Percentiles rank a stretch among this genome's conserved stretches.
phyloP scores from a whole-genome alignment of 2,797 vertebrate genomes.

The Smutsia temminckii region DNA sequence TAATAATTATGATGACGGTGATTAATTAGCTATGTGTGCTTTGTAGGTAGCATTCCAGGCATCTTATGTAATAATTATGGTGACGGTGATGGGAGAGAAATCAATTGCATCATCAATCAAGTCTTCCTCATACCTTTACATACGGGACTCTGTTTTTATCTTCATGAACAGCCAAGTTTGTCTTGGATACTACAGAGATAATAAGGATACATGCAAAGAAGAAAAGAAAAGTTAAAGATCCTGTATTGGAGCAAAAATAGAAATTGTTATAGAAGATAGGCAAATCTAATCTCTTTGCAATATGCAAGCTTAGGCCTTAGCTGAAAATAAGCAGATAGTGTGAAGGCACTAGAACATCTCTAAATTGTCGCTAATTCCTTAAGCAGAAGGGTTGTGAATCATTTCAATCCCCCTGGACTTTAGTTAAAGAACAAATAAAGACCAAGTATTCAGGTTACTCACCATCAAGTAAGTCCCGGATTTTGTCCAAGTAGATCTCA shows the following conservation, averaged over 20 bases:
- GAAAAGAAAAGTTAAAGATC: constrained; percentile 64
- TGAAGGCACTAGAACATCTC: neutral
- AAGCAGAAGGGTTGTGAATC: neutral
- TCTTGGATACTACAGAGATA: constrained; percentile 93
- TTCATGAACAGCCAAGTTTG: constrained; percentile 96
- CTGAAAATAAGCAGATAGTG: neutral
- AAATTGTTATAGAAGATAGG: neutral
- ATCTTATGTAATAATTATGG: neutral
- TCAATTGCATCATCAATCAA: neutral
- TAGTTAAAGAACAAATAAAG: neutral
- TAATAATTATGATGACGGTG: neutral
- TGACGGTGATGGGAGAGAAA: neutral
- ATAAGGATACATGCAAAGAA: constrained; percentile 59
- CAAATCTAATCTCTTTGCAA: constrained; percentile 23
- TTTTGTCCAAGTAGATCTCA: constrained; percentile 98
- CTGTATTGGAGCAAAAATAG: constrained; percentile 10
- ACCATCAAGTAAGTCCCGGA: constrained; percentile 95
- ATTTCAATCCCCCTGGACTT: neutral
- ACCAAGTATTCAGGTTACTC: constrained; percentile 74
- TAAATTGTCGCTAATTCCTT: neutral
- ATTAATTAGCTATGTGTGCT: constrained; percentile 15
- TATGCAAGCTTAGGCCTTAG: neutral
- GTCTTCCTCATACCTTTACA: constrained; percentile 90
- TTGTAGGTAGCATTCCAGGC: neutral
- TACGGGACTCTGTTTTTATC: constrained; percentile 97